phyloP scores from a whole-genome alignment of 2,113 vertebrate genomes.

The Grallaria varia region DNA sequence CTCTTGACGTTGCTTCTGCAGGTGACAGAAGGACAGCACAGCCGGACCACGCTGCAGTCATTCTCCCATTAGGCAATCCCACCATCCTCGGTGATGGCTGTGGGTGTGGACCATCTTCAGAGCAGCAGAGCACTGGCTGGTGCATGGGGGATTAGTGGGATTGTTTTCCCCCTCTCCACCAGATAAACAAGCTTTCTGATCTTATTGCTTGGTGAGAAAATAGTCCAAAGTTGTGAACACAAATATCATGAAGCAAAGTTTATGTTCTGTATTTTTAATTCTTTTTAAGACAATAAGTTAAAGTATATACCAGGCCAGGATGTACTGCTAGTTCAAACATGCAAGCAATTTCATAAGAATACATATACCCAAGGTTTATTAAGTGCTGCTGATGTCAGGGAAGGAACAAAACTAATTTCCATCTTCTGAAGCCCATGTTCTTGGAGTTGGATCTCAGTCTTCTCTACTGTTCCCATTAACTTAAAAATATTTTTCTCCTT shows the following conservation, averaged over 20 bases:
- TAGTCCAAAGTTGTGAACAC: not conserved
- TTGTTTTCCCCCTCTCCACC: not conserved
- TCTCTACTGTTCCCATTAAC: not conserved
- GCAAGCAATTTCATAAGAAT: not conserved
- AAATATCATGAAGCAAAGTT: not conserved
- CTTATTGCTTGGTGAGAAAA: not conserved
- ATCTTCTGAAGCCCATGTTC: not conserved
- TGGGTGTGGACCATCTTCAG: not conserved
- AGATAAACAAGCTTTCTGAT: not conserved
- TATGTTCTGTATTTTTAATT: not conserved
- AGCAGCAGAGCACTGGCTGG: not conserved
- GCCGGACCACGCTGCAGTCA: not conserved
- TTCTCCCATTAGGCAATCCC: not conserved
- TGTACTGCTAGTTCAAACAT: not conserved
- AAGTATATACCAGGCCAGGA: not conserved
- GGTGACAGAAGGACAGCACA: not conserved
- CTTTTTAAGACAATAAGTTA: not conserved
- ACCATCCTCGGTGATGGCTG: not conserved
- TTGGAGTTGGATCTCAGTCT: not conserved
- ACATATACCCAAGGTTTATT: not conserved
- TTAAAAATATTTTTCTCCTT: not conserved
- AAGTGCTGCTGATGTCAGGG: not conserved
- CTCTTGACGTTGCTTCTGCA: not conserved
- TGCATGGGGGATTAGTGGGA: not conserved
- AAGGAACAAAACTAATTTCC: not conserved